Base-by-base conservation (phyloP, 2,888 invertebrate species). In the Melanargia galathea region DNA sequence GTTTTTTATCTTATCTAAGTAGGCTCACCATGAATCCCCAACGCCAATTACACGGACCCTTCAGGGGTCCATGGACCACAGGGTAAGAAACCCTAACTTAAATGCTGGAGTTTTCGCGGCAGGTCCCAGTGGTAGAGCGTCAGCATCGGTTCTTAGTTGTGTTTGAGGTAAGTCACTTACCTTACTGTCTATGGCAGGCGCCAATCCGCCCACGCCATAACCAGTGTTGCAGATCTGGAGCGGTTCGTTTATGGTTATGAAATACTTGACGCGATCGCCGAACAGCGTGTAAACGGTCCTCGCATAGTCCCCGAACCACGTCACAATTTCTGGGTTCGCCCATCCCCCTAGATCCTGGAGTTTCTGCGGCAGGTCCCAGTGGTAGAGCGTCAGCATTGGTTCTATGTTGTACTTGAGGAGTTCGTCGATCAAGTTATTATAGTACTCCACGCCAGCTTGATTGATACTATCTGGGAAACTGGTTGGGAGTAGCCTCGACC, bases 211-310 rank as follows among this genome's bases (percentile, higher is more conserved):
- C 0, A 80, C 76, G 18, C 84, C 86, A 67, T 92, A 92, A 0
- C 82, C 81, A 8, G n/a, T n/a, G n/a, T 82, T 79, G 65, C 92
- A 91, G 7, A 87, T 69, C 3, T 82, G 65, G 33, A 78, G 76
- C 0, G 95, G 95, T 72, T 96, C 96, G 76, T 96, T 96, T 61
- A 96, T 90, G 0, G 95, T 96, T 0, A 94, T 90, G 95, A 95
- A 96, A 48, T 87, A 80, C 76, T 91, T 92, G 2, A 95, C 93
- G 26, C 93, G 90, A 71, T 93, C 92, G 0, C 92, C 94, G 68
- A 88, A 94, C 16, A 62, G 62, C 13, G 16, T 30, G 10, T 91
- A 93, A 0, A 92, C 81, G 0, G 94, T 73, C 20, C 90, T 86
- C 0, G 95, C 93, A 73, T 93, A 95, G 71, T 94, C 93, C 10